A percentile compares a stretch with the other conserved stretches of the same genome.
Conservation (phyloP, 2,113 vertebrate species). For the Murina feae region DNA sequence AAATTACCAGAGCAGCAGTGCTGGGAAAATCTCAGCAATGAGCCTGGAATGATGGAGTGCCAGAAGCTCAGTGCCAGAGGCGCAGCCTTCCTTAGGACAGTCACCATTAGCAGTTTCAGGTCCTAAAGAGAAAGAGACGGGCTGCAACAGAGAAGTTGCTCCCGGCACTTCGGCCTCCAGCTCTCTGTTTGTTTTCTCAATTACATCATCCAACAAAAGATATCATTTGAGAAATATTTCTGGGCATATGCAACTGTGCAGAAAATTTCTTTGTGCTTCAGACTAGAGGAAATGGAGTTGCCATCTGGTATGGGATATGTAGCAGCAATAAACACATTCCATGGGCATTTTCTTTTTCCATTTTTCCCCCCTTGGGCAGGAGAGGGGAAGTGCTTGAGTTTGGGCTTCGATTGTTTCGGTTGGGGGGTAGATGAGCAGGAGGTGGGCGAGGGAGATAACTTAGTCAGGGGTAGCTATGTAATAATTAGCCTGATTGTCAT, state of each 20-base stretch:
- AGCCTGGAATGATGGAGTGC: conserved; percentile 55
- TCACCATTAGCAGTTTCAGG: background rate
- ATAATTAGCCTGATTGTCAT: background rate
- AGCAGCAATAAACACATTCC: background rate
- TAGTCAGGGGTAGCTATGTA: background rate
- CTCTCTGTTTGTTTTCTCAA: background rate
- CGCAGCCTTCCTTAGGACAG: conserved; percentile 12
- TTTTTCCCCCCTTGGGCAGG: background rate
- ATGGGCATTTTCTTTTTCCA: background rate
- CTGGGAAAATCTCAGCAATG: conserved; percentile 67
- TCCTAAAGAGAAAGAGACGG: conserved; percentile 20
- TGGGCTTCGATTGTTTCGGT: background rate
- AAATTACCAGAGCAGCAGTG: conserved; percentile 50
- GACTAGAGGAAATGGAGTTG: conserved; percentile 35
- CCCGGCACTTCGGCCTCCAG: background rate
- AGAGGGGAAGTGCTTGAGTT: background rate
- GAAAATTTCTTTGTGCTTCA: conserved; percentile 41
- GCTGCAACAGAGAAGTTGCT: background rate
- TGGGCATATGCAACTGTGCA: conserved; percentile 35
- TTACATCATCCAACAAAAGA: background rate
- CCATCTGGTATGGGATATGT: conserved; percentile 41
- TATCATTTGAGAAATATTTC: conserved; percentile 45
- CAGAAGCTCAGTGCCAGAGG: background rate
- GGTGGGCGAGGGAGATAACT: background rate
- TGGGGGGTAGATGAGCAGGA: background rate